A percentile compares a stretch with the other conserved stretches of the same genome.
Conservation (phyloP, 2,888 invertebrate species). For the Cataglyphis rosenhaueri region DNA sequence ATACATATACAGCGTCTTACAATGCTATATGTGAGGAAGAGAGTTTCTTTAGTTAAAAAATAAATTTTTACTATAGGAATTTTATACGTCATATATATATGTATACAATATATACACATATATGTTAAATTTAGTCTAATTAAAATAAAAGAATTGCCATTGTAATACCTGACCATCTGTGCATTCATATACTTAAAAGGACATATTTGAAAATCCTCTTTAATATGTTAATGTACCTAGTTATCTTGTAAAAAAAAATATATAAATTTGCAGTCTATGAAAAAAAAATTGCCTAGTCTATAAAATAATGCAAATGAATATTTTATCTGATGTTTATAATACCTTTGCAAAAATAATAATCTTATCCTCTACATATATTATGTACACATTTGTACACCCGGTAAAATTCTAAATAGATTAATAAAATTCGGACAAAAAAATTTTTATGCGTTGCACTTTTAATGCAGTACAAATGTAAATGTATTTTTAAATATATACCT, state of each 20-base stretch:
- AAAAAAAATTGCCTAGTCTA: constrained; percentile 23
- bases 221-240: background rate
- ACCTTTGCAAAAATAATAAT: constrained; percentile 34
- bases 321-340: constrained; percentile 11
- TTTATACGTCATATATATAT: background rate
- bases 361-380: constrained; percentile 2
- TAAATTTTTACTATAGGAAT: constrained; percentile 2
- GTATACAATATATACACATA: background rate
- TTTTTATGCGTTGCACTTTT: constrained; percentile 20
- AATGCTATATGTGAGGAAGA: background rate
- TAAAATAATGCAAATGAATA: constrained; percentile 24
- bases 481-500: constrained; percentile 1
- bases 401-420: constrained; percentile 28
- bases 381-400: constrained; percentile 12
- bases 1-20: background rate
- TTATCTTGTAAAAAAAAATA: background rate
- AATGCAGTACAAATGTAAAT: constrained; percentile 27
- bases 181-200: background rate
- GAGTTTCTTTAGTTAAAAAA: background rate
- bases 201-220: constrained; percentile 14
- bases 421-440: constrained; percentile 10
- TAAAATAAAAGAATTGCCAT: background rate
- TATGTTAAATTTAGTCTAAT: background rate
- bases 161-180: background rate
- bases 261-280: background rate